A percentile compares a stretch with the other conserved stretches of the same genome.
phyloP scores from a whole-genome alignment of 2,888 invertebrate genomes.

The Platycheirus rosarum region DNA sequence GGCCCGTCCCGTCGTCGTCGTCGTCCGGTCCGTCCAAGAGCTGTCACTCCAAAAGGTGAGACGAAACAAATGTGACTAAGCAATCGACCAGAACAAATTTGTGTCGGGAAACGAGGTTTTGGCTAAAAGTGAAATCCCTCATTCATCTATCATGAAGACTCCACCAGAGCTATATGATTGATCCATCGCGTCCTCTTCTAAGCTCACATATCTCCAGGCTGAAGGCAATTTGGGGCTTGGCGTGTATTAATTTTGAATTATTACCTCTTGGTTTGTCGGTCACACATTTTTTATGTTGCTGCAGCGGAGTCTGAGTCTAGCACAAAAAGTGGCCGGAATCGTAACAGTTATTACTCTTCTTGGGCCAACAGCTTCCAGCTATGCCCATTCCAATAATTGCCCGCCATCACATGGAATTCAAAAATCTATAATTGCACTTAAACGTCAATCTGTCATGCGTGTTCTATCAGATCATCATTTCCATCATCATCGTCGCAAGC shows the following conservation, averaged over 20 bases:
- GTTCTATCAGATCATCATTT: constrained; percentile 68
- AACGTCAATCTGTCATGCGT: constrained; percentile 72
- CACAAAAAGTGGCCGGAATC: constrained; percentile 23
- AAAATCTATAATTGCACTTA: constrained; percentile 71
- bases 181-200: constrained; percentile 54
- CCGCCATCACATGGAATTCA: constrained; percentile 60
- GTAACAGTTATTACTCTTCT: constrained; percentile 50
- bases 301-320: constrained; percentile 1
- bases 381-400: constrained; percentile 42
- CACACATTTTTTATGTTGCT: constrained; percentile 17
- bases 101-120: constrained; percentile 55
- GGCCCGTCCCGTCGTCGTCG: not conserved
- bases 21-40: not conserved
- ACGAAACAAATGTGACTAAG: constrained; percentile 68
- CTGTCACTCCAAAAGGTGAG: constrained; percentile 37
- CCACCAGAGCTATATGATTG: constrained; percentile 56
- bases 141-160: constrained; percentile 56
- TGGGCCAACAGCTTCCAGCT: constrained; percentile 21
- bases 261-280: constrained; percentile 38
- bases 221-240: constrained; percentile 3
- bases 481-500: constrained; percentile 41
- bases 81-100: constrained; percentile 69
- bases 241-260: constrained; percentile 44
- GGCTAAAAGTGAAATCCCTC: constrained; percentile 61
- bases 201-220: not conserved